Percentiles rank a stretch among this genome's conserved stretches.
Conservation (phyloP, 2,888 invertebrate species). For the Subacronicta megacephala region DNA sequence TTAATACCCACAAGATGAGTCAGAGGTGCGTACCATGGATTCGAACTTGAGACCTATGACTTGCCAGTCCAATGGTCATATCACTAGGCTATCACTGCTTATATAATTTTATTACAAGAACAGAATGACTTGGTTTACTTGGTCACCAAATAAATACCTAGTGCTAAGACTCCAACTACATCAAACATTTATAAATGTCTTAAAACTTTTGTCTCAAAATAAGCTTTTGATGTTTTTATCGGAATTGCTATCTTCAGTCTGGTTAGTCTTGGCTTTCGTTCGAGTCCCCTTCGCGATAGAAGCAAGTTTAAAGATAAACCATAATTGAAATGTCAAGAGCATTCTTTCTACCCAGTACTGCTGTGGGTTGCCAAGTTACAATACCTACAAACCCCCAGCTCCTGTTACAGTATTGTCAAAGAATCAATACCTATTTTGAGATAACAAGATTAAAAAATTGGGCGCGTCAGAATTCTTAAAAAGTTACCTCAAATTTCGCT, state of each 20-base stretch:
- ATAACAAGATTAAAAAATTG: conserved; percentile 31
- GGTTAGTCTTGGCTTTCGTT: conserved; percentile 55
- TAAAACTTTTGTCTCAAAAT: conserved; percentile 36
- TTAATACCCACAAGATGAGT: no score
- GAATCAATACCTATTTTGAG: conserved; percentile 36
- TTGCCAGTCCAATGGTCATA: no score
- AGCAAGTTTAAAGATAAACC: conserved; percentile 75
- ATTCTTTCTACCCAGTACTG: conserved; percentile 63
- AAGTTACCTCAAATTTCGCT: conserved; percentile 24
- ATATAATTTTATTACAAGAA: no score
- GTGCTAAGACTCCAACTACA: background rate
- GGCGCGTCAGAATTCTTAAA: conserved; percentile 17
- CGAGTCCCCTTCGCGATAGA: conserved; percentile 52
- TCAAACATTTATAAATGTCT: conserved; percentile 22
- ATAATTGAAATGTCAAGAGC: conserved; percentile 81
- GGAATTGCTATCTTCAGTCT: conserved; percentile 46
- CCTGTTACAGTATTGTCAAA: conserved; percentile 20
- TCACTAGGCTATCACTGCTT: no score
- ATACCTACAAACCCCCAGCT: conserved; percentile 13
- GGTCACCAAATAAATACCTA: no score
- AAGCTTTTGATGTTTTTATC: conserved; percentile 51
- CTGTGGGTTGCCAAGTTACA: conserved; percentile 41
- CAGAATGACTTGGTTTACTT: no score
- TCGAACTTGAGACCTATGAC: no score
- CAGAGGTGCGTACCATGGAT: no score